phyloP scores from a whole-genome alignment of 2,888 invertebrate species.

The Crepidodera aurea region DNA sequence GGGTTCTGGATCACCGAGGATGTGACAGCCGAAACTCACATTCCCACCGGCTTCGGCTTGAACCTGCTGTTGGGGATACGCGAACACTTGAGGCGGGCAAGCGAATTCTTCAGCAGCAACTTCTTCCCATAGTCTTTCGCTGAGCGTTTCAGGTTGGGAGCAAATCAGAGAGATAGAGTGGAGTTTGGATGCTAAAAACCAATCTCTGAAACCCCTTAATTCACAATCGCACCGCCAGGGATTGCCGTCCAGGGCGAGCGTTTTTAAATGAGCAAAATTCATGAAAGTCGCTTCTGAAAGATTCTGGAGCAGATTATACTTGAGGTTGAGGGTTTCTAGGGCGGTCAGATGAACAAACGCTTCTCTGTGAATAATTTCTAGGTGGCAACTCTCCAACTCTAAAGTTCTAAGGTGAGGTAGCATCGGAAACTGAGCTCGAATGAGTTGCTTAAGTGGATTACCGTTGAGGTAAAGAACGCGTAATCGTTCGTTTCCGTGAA shows the following conservation, averaged over 20 bases:
- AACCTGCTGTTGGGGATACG: conserved; percentile 55
- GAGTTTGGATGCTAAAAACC: conserved; percentile 82
- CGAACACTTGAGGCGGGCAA: conserved; percentile 76
- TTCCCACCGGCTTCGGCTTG: conserved; percentile 85
- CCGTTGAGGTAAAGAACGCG: conserved; percentile 80
- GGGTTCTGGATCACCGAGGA: conserved; percentile 85
- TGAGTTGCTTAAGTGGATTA: conserved; percentile 79
- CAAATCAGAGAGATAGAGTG: conserved; percentile 76
- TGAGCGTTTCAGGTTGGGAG: conserved; percentile 74
- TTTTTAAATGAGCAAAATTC: conserved; percentile 80
- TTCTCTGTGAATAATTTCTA: conserved; percentile 77
- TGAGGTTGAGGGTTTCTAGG: conserved; percentile 79
- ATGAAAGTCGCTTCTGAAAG: conserved; percentile 73
- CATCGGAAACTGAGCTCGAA: conserved; percentile 81
- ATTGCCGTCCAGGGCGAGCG: conserved; percentile 82
- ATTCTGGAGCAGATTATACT: conserved; percentile 80
- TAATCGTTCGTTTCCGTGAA: conserved; percentile 84
- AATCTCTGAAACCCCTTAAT: conserved; percentile 81
- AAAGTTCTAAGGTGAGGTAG: conserved; percentile 82
- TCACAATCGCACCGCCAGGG: conserved; percentile 92
- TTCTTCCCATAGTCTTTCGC: conserved; percentile 79
- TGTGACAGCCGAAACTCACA: conserved; percentile 81
- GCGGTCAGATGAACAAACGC: conserved; percentile 79
- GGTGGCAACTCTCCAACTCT: conserved; percentile 81
- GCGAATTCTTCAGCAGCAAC: conserved; percentile 80